Conservation (phyloP, 2,113 vertebrate genomes). For the Emberiza fucata region DNA sequence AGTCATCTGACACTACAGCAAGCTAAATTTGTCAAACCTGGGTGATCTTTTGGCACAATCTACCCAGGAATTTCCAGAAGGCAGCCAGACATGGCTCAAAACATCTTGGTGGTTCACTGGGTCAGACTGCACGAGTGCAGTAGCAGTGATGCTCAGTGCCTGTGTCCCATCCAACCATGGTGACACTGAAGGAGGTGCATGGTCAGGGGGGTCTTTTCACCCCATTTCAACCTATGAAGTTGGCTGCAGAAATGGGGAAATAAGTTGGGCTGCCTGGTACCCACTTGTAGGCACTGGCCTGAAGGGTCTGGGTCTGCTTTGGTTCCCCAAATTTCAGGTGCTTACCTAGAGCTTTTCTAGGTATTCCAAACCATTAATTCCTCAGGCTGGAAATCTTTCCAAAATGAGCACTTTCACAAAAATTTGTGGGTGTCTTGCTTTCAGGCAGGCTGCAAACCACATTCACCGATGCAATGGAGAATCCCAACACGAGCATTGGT, state of each 20-base stretch:
- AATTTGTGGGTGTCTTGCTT: not conserved
- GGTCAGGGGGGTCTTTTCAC: not conserved
- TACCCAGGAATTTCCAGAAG: constrained; percentile 46
- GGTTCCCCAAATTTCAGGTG: not conserved
- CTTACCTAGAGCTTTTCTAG: not conserved
- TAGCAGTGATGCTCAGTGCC: not conserved
- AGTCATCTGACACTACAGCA: not conserved
- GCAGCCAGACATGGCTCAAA: not conserved
- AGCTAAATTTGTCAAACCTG: not conserved
- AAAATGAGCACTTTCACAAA: not conserved
- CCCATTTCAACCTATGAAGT: not conserved
- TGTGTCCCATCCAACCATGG: not conserved
- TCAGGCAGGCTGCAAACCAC: not conserved
- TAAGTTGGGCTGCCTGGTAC: not conserved
- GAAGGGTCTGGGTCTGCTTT: not conserved
- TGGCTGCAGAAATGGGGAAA: not conserved
- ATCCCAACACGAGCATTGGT: not conserved
- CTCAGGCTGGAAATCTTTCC: not conserved
- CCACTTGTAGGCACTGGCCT: not conserved
- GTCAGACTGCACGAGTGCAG: not conserved
- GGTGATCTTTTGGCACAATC: not conserved
- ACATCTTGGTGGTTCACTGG: not conserved
- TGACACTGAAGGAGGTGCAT: accelerated
- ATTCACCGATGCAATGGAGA: not conserved
- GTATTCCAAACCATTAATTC: not conserved